Base-by-base conservation (phyloP, 2,888 invertebrate genomes). In the Andrena dorsata region DNA sequence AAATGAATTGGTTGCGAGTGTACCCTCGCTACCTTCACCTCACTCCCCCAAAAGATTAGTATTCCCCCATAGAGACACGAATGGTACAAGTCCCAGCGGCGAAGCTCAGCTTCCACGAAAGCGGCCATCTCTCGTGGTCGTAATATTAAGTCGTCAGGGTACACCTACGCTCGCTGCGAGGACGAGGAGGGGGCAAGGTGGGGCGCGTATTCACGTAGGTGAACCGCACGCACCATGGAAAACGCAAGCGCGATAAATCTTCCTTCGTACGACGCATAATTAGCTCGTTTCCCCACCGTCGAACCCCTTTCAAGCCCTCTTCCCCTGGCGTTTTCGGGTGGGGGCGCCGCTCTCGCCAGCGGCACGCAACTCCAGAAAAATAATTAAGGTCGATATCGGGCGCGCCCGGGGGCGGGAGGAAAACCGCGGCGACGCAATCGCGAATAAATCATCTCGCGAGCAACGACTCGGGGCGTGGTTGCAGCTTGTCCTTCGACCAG, bases 211-310 rank as follows among this genome's bases (percentile, higher is more conserved):
- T 35, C 80, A 81, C 83, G 77, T 70, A 80, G 72, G 76, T 76
- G 82, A 76, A 64, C 51, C 71, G 7, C 78, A 66, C 77, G 82
- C 82, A 86, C 82, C 83, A 82, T 76, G 80, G 85, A 88, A 88
- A 87, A 82, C 60, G 73, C 63, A 80, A 69, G 74, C 66, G 86
- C 87, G 87, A 91, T 91, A 90, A 90, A 91, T 91, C 90, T 90
- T 88, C 86, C 75, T 89, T 90, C 87, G 87, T 83, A 82, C 86
- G 89, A 88, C 88, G 91, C 90, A 90, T 91, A 90, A 91, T 90
- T 90, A 91, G 90, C 86, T 64, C 80, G 84, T 70, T 61, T 35
- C 32, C 51, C 65, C 66, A 66, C 76, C 72, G 13, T 5, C 66
- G 16, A 30, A 30, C 7, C 23, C 49, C 35, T 64, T 76, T 4